Conservation (phyloP, 2,113 vertebrate species). For the Capreolus pygargus region DNA sequence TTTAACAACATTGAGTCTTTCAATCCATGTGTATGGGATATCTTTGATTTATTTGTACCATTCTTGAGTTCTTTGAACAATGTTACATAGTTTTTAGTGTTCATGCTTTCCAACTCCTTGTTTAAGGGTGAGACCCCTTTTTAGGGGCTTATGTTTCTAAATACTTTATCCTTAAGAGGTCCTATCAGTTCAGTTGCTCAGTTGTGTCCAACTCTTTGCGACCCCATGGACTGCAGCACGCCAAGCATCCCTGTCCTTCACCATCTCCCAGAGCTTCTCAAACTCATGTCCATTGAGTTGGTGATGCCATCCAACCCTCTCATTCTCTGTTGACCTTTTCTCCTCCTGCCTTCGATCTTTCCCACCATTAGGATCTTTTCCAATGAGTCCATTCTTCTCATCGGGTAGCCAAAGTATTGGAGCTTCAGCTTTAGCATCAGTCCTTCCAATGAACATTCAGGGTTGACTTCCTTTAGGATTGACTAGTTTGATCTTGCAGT, state of each 20-base stretch:
- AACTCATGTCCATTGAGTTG: background rate
- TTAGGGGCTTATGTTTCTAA: background rate
- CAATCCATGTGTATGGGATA: background rate
- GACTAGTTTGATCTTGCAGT: background rate
- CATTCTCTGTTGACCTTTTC: background rate
- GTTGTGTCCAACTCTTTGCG: background rate
- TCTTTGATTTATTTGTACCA: background rate
- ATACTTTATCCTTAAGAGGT: background rate
- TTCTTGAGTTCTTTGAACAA: background rate
- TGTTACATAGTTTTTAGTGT: background rate
- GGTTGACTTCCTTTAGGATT: background rate
- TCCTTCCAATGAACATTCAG: background rate
- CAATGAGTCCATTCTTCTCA: background rate
- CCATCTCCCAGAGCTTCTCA: background rate
- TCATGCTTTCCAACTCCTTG: background rate
- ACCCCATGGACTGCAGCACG: background rate
- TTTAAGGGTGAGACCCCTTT: background rate
- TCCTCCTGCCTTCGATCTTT: background rate
- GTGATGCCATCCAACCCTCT: background rate
- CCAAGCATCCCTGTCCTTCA: background rate
- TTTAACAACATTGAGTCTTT: background rate
- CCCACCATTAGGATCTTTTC: background rate
- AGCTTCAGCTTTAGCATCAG: background rate
- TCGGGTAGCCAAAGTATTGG: background rate
- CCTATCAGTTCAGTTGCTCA: background rate